phyloP scores from a whole-genome alignment of 2,888 invertebrate genomes.

The Leptinotarsa tumamoca region DNA sequence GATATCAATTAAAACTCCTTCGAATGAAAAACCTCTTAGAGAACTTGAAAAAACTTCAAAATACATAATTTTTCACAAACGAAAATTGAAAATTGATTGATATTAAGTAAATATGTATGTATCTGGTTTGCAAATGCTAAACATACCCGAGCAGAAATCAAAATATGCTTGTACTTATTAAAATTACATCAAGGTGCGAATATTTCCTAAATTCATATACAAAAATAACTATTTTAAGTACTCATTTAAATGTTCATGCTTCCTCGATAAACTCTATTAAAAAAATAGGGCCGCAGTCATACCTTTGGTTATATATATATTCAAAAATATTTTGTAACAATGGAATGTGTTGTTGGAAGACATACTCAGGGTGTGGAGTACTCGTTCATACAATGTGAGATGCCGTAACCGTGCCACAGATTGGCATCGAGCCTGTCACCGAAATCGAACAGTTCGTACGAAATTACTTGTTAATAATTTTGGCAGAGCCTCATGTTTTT shows the following conservation, averaged over 20 bases:
- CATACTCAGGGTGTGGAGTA: slow-evolving; percentile 24
- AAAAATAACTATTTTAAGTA: slow-evolving; percentile 54
- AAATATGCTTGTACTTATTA: neutral
- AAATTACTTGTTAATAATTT: neutral
- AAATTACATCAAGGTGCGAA: slow-evolving; percentile 52
- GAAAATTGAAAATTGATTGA: too few relatives aligned
- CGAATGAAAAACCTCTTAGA: too few relatives aligned
- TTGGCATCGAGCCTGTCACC: neutral
- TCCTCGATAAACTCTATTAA: slow-evolving; percentile 37
- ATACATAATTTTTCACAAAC: too few relatives aligned
- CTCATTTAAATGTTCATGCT: slow-evolving; percentile 43
- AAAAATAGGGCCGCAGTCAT: slow-evolving; percentile 47
- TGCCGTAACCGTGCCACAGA: neutral
- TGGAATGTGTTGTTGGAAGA: slow-evolving; percentile 59
- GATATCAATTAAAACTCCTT: too few relatives aligned
- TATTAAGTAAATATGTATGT: neutral
- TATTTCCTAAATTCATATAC: slow-evolving; percentile 53
- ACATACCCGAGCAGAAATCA: neutral
- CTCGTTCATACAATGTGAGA: too few relatives aligned
- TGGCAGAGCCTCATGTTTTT: slow-evolving; percentile 25
- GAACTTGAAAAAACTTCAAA: too few relatives aligned
- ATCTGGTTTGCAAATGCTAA: neutral
- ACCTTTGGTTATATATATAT: slow-evolving; percentile 54
- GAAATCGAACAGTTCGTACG: neutral
- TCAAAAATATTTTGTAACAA: slow-evolving; percentile 31